Evolutionary conservation across 2,888 invertebrate genomes (phyloP).

Genomic region (Toxonevra muliebris): DNA sequence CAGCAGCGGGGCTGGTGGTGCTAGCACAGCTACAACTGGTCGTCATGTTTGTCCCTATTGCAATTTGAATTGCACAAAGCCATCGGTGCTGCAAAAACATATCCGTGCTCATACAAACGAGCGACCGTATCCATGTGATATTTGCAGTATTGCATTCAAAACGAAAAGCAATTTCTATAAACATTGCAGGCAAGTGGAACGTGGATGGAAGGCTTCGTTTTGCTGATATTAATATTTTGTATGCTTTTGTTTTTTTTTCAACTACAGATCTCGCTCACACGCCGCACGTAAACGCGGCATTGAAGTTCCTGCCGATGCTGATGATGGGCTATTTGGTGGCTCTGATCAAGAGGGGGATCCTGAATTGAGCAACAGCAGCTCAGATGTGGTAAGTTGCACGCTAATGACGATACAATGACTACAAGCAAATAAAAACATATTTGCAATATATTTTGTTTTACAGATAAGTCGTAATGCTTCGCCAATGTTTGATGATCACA

Average conservation of each 20-base stretch:
- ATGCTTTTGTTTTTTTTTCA: no score
- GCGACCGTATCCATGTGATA: conserved; percentile 87
- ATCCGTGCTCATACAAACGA: conserved; percentile 94
- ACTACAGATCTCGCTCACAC: conserved; percentile 74
- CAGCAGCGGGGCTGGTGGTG: conserved; percentile 13
- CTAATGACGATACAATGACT: not conserved
- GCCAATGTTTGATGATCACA: conserved; percentile 63
- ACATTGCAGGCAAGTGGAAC: conserved; percentile 71
- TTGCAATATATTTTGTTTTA: not conserved
- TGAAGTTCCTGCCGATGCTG: conserved; percentile 68
- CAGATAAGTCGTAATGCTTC: conserved; percentile 61
- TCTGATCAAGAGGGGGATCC: conserved; percentile 72
- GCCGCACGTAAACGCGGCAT: conserved; percentile 73
- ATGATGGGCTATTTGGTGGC: conserved; percentile 69
- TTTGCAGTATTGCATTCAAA: conserved; percentile 92
- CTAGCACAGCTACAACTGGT: conserved; percentile 62
- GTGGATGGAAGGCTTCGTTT: not conserved
- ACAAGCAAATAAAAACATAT: no score
- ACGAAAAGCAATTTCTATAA: conserved; percentile 94
- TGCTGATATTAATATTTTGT: not conserved
- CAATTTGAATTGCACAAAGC: conserved; percentile 89
- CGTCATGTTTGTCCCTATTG: conserved; percentile 89
- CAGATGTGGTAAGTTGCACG: conserved; percentile 59
- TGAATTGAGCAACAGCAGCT: conserved; percentile 64
- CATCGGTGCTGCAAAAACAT: conserved; percentile 93